phyloP scores from a whole-genome alignment of 2,888 invertebrate genomes.

The Cheiracanthium punctorium region DNA sequence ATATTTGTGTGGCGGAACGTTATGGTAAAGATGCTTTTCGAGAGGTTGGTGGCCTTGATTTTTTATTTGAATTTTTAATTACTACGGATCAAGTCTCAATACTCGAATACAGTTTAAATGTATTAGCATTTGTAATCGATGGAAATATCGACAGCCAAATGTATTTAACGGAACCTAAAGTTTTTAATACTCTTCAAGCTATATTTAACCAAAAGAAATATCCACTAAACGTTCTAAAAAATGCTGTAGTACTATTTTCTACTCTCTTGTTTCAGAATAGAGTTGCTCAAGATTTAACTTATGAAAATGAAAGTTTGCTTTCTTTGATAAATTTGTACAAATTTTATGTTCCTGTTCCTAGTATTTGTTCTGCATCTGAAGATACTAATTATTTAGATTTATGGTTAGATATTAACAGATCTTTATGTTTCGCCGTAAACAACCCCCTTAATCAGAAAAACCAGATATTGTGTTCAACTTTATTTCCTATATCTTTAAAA shows the following conservation, averaged over 20 bases:
- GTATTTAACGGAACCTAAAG: conserved; percentile 14
- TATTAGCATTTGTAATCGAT: conserved; percentile 49
- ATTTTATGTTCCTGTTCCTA: background rate
- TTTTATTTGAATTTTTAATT: conserved; percentile 37
- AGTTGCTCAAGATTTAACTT: conserved; percentile 34
- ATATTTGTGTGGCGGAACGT: conserved; percentile 39
- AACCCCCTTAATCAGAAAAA: conserved; percentile 54
- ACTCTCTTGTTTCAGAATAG: conserved; percentile 50
- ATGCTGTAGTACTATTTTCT: conserved; percentile 39
- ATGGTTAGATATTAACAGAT: conserved; percentile 34
- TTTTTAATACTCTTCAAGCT: conserved; percentile 36
- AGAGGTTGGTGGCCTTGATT: conserved; percentile 45
- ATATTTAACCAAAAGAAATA: conserved; percentile 16
- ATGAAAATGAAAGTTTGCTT: conserved; percentile 31
- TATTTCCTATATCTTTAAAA: conserved; percentile 31
- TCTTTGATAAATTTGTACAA: conserved; percentile 31
- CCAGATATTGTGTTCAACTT: conserved; percentile 19
- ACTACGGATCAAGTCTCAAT: conserved; percentile 31
- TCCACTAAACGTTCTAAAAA: conserved; percentile 12
- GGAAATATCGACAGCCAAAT: conserved; percentile 53
- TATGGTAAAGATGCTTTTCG: conserved; percentile 53
- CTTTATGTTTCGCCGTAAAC: conserved; percentile 55
- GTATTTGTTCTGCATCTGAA: background rate
- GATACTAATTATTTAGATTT: conserved; percentile 2
- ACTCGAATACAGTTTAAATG: conserved; percentile 34